Base-by-base conservation (phyloP, 1,140 invertebrate genomes). In the Antheraea pernyi region DNA sequence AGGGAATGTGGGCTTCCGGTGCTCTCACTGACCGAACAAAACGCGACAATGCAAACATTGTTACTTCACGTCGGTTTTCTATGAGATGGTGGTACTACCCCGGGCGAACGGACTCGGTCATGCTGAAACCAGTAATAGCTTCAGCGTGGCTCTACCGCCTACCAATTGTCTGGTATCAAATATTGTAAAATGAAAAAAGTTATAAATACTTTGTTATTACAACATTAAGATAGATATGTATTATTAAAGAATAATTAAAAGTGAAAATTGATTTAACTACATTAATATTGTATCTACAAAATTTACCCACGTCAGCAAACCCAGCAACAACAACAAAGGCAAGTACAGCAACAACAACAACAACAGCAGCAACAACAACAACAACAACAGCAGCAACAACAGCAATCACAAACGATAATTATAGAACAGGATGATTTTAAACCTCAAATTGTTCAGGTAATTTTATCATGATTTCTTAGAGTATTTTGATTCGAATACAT, bases 351-450 rank as follows among this genome's bases (percentile, higher is more conserved):
- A 9, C 62, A 64, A 59, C 81, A 78, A 70, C 80, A 79, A 76
- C 85, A 84, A 59, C 79, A 81, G 13, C 81, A 84, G n/a, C 82
- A 84, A 11, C 78, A 91, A 76, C 79, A 92, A 77, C 92, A 75
- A 77, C 84, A 93, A 48, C 80, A 82, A 46, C 80, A 81, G 42
- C 92, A 77, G 72, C 92, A 76, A 72, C 91, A 81, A 69, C 78
- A 83, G 36, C 80, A 84, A 65, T 84, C 81, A 80, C 89, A 84
- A 78, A 79, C 84, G 68, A 93, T 78, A 76, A 86, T 93, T 60
- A 91, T 89, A 71, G 89, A 89, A 71, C 83, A 88, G 71, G 91
- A 93, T 48, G 91, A 93, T 18, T 88, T 92, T 53, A 93, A 92
- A 76, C 92, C 92, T 6, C 89, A 92, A 76, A 92, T 93, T 67